A percentile compares a stretch with the other conserved stretches of the same genome.
These are phyloP conservation scores for Chymomyza amoena DNA, from an alignment of 2,888 invertebrate genomes.

Conservation along the genomic window DNA sequence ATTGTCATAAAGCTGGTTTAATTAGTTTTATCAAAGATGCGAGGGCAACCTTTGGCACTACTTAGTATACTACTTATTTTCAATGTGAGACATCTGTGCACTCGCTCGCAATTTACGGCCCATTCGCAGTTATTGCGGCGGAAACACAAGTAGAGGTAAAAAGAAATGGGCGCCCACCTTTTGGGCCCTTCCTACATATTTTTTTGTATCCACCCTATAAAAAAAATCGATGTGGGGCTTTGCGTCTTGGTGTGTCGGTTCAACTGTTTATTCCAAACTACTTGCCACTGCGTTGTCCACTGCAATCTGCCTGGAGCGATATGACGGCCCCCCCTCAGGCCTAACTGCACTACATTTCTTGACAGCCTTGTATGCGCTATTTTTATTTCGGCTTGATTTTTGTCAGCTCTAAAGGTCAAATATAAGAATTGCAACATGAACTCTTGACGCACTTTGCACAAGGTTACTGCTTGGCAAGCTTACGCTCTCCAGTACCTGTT, in stretches of 20 bases:
- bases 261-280: no score
- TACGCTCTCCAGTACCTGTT: background rate
- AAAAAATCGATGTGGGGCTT: conserved; percentile 19
- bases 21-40: background rate
- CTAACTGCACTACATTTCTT: background rate
- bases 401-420: background rate
- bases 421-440: background rate
- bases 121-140: background rate
- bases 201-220: background rate
- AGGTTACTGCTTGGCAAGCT: background rate
- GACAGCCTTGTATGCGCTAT: conserved; percentile 44
- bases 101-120: background rate
- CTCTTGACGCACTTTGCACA: background rate
- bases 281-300: background rate
- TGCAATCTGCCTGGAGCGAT: background rate
- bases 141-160: background rate
- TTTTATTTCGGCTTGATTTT: conserved; percentile 47
- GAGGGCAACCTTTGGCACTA: background rate
- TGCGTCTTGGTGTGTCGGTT: background rate
- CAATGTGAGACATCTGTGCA: background rate
- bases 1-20: conserved; percentile 46
- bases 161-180: background rate
- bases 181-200: background rate
- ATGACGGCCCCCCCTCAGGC: background rate
- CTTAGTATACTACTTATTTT: background rate